A percentile compares a stretch with the other conserved stretches of the same genome.
Evolutionary conservation across 2,888 invertebrate species (phyloP).

Genomic region (Drosophila kanekoi): DNA sequence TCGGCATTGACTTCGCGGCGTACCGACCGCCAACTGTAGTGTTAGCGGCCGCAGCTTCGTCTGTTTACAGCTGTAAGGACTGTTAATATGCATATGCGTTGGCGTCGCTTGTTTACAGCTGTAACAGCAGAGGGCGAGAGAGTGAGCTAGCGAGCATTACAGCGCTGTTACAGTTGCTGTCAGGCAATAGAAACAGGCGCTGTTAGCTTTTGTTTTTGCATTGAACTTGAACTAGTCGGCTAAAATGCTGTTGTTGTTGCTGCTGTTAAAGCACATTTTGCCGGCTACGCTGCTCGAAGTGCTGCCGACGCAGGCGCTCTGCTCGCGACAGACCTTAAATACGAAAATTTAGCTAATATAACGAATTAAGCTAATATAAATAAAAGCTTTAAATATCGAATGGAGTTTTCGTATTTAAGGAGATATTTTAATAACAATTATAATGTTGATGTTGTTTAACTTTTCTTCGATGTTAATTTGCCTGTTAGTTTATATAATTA

Average conservation of each 20-base stretch:
- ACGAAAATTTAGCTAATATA: not conserved
- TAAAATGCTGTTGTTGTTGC: conserved; percentile 32
- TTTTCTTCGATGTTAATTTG: no score
- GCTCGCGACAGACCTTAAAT: not conserved
- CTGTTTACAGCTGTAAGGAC: conserved; percentile 7
- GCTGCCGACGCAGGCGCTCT: conserved; percentile 40
- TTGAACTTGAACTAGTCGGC: conserved; percentile 74
- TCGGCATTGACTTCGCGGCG: conserved; percentile 20
- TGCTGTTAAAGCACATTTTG: conserved; percentile 45
- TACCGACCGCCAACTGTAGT: conserved; percentile 21
- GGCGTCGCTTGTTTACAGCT: not conserved
- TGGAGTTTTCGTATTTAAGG: no score
- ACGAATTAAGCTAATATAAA: no score
- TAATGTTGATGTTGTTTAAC: no score
- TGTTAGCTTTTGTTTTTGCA: conserved; percentile 42
- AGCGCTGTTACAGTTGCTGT: not conserved
- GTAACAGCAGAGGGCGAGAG: not conserved
- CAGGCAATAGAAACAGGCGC: conserved; percentile 3
- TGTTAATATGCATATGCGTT: not conserved
- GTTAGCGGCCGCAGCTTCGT: conserved; percentile 1
- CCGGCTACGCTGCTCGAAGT: conserved; percentile 45
- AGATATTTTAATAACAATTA: no score
- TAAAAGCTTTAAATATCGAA: no score
- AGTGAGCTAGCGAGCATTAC: not conserved
- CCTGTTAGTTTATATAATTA: no score